These are phyloP conservation scores for Solen grandis DNA, from an alignment of 1,140 invertebrate species.

Conservation along the genomic window DNA sequence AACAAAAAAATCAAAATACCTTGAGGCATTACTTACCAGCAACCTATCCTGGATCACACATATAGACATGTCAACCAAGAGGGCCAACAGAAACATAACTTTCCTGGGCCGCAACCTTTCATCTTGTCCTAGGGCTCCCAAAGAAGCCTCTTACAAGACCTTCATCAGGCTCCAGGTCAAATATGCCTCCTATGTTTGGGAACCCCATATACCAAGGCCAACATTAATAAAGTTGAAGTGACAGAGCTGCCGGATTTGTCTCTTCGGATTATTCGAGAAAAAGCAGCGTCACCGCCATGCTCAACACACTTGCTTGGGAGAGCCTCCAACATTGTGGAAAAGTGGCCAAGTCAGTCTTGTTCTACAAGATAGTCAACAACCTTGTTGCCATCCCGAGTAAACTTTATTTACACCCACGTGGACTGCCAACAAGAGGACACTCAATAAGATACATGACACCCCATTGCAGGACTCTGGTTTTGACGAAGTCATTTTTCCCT, in stretches of 20 bases:
- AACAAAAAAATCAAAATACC: background rate
- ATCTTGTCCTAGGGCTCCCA: too few relatives aligned
- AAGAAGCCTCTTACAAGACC: too few relatives aligned
- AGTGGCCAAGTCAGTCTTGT: background rate
- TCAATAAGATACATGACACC: too few relatives aligned
- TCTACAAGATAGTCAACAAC: too few relatives aligned
- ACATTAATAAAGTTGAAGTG: background rate
- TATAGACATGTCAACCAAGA: background rate
- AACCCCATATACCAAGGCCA: background rate
- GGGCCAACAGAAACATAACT: too few relatives aligned
- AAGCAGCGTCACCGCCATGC: constrained; percentile 2
- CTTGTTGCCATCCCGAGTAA: constrained; percentile 6
- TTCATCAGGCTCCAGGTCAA: too few relatives aligned
- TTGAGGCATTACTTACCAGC: background rate
- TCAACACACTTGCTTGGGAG: background rate
- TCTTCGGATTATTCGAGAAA: background rate
- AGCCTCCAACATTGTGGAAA: background rate
- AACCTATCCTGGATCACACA: background rate
- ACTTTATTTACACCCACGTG: too few relatives aligned
- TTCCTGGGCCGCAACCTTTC: too few relatives aligned
- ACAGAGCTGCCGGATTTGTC: background rate
- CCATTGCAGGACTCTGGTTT: too few relatives aligned
- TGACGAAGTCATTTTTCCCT: too few relatives aligned
- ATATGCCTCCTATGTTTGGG: background rate
- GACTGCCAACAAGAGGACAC: too few relatives aligned